Conservation (phyloP, 2,888 invertebrate genomes). For the Diploptera punctata region DNA sequence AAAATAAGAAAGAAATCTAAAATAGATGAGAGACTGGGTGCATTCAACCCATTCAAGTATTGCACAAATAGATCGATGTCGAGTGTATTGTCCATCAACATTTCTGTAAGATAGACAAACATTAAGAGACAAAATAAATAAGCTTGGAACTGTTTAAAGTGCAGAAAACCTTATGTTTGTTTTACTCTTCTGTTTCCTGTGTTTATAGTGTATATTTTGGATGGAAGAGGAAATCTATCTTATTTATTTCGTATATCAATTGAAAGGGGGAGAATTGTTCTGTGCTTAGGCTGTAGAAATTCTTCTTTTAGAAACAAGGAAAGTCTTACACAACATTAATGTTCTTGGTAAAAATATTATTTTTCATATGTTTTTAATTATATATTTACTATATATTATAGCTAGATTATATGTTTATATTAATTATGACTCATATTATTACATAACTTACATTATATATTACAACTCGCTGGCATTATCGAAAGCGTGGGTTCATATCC, state of each 20-base stretch:
- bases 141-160: neutral
- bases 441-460: too few species aligned
- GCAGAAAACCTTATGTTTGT: neutral
- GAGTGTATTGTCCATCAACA: conserved; percentile 26
- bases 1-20: too few species aligned
- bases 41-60: neutral
- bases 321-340: too few species aligned
- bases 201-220: conserved; percentile 16
- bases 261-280: neutral
- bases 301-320: neutral
- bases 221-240: neutral
- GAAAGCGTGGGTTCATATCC: too few species aligned
- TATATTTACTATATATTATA: too few species aligned
- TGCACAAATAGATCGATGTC: conserved; percentile 9
- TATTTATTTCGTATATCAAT: conserved; percentile 21
- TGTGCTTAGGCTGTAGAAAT: neutral
- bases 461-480: too few species aligned
- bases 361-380: too few species aligned
- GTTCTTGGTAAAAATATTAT: too few species aligned
- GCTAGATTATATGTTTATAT: too few species aligned
- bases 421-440: too few species aligned
- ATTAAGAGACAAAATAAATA: conserved; percentile 1
- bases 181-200: conserved; percentile 14
- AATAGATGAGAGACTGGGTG: too few species aligned
- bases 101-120: conserved; percentile 10